Evolutionary conservation across 2,888 invertebrate species (phyloP), one percentile per base, ranked within the genome.

Genomic region (Megamerina dolium): DNA sequence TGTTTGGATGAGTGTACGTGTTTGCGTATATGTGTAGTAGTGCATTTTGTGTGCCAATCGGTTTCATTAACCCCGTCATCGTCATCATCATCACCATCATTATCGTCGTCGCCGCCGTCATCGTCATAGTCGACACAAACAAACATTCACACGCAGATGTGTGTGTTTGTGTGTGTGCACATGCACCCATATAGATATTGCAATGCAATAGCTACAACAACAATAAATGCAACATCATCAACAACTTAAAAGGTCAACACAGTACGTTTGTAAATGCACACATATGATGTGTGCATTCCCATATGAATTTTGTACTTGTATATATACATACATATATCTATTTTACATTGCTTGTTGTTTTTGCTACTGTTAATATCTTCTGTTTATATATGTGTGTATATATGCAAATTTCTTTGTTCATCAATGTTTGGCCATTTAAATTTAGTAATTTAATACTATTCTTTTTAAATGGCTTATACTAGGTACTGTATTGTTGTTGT

Each of bases 31-130:
- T 35, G 37, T 48, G 42, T 43, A 45, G 41, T 46, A 44, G 43
- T 56, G 56, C 57, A 55, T 54, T 59, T 60, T 63, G 61, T 67
- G 68, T 68, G 67, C 64, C 64, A 65, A 65, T 65, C 63, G 60
- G 64, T 64, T 68, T 64, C 68, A 65, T 67, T 68, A 68, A 67
- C 68, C 68, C 68, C 64, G 47, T 51, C 52, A 49, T 45, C 37
- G 37, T 31, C 13, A 37, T 23, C 43, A 37, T n/a, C n/a, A n/a
- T n/a, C n/a, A n/a, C n/a, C n/a, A n/a, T n/a, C n/a, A n/a, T n/a
- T n/a, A n/a, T n/a, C n/a, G n/a, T n/a, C n/a, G n/a, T n/a, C n/a
- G n/a, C n/a, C n/a, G n/a, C n/a, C n/a, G n/a, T n/a, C n/a, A n/a
- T n/a, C n/a, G n/a, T n/a, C n/a, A n/a, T n/a, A n/a, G n/a, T n/a